These are phyloP conservation scores for Pteruthius melanotis DNA, from an alignment of 2,113 vertebrate genomes.

Conservation along the genomic window DNA sequence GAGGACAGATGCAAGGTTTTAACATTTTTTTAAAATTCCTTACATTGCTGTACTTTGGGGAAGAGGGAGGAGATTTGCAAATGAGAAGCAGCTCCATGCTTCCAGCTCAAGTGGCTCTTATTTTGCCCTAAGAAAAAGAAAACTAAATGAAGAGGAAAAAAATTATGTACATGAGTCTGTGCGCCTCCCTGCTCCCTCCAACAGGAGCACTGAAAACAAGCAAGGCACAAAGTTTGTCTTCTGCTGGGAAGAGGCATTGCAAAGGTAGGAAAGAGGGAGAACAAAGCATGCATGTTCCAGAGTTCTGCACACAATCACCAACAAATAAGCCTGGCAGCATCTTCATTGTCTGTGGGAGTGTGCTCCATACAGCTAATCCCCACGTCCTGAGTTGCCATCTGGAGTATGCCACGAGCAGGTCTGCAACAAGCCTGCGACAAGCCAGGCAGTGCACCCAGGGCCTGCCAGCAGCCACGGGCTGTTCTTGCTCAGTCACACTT, in stretches of 20 bases:
- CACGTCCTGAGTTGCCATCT: conserved; percentile 15
- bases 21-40: background rate
- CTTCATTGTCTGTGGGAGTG: background rate
- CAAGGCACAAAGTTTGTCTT: accelerated
- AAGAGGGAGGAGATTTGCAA: background rate
- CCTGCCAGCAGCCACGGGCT: conserved; percentile 1
- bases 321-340: background rate
- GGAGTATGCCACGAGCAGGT: background rate
- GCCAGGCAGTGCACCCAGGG: background rate
- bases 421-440: background rate
- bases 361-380: background rate
- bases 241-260: background rate
- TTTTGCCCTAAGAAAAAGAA: background rate
- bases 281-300: background rate
- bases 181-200: background rate
- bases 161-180: background rate
- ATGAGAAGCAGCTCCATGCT: background rate
- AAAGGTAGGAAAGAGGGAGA: background rate
- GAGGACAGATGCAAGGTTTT: background rate
- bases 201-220: background rate
- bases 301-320: background rate
- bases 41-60: background rate
- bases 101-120: background rate
- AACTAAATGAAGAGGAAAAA: background rate
- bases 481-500: conserved; percentile 19